Evolutionary conservation across 2,888 invertebrate species (phyloP).

Genomic region (Eupithecia pulchellata): DNA sequence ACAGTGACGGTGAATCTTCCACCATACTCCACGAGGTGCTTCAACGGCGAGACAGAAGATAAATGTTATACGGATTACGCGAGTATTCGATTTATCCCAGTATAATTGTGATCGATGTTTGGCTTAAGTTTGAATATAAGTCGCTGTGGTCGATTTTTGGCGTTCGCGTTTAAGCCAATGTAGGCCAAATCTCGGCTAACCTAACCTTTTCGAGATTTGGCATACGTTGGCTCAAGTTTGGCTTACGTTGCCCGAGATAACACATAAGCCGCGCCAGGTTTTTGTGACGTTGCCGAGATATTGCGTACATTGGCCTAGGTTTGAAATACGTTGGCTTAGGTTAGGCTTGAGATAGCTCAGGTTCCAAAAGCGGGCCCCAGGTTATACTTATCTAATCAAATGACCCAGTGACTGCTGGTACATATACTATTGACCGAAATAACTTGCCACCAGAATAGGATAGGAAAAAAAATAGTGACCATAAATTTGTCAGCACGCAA

Average conservation of each 20-base stretch:
- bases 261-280: no score
- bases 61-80: conserved; percentile 13
- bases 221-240: not conserved
- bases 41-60: conserved; percentile 42
- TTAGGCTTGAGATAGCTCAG: not conserved
- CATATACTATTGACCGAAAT: not conserved
- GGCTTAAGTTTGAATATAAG: not conserved
- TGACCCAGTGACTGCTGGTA: not conserved
- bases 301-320: not conserved
- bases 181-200: no score
- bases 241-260: not conserved
- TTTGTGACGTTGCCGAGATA: no score
- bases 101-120: not conserved
- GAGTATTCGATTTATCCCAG: not conserved
- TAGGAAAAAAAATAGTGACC: not conserved
- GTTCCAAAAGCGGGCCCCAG: not conserved
- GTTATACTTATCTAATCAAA: not conserved
- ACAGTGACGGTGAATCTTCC: conserved; percentile 80
- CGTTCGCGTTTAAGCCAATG: no score
- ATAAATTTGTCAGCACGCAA: not conserved
- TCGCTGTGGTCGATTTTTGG: no score
- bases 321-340: not conserved
- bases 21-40: conserved; percentile 83
- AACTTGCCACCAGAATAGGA: not conserved
- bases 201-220: not conserved